These are phyloP conservation scores for Clivina fossor DNA, from an alignment of 2,888 invertebrate genomes.

Conservation along the genomic window DNA sequence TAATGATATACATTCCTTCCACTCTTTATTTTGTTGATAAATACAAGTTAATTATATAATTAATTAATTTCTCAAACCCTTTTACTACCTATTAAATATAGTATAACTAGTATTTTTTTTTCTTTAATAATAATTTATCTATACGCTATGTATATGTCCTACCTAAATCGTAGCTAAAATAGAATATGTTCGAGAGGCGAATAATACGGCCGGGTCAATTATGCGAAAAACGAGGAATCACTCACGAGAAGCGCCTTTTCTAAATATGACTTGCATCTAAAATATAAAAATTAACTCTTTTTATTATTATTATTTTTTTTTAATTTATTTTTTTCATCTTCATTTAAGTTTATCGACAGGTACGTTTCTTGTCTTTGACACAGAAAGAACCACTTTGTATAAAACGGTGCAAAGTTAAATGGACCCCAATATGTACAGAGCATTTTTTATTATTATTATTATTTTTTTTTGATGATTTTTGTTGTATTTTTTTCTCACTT, in stretches of 20 bases:
- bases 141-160: constrained; percentile 26
- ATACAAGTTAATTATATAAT: no score
- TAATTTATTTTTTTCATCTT: constrained; percentile 3
- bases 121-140: constrained; percentile 32
- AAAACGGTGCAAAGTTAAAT: constrained; percentile 50
- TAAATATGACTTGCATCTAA: constrained; percentile 33
- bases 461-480: constrained; percentile 17
- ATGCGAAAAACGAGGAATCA: constrained; percentile 32
- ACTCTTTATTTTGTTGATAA: no score
- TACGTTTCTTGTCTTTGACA: constrained; percentile 48
- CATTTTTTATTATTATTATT: constrained; percentile 13
- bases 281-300: constrained; percentile 35
- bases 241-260: constrained; percentile 33
- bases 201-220: constrained; percentile 31
- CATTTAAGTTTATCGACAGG: constrained; percentile 43
- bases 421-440: constrained; percentile 53
- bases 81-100: no score
- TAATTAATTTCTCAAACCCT: no score
- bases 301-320: no score
- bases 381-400: constrained; percentile 50
- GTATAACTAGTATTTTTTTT: no score
- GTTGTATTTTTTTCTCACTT: constrained; percentile 14
- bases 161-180: constrained; percentile 51
- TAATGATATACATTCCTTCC: no score
- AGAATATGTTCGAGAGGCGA: constrained; percentile 41